Conservation (phyloP, 2,888 invertebrate species). For the Coelinius sp. region DNA sequence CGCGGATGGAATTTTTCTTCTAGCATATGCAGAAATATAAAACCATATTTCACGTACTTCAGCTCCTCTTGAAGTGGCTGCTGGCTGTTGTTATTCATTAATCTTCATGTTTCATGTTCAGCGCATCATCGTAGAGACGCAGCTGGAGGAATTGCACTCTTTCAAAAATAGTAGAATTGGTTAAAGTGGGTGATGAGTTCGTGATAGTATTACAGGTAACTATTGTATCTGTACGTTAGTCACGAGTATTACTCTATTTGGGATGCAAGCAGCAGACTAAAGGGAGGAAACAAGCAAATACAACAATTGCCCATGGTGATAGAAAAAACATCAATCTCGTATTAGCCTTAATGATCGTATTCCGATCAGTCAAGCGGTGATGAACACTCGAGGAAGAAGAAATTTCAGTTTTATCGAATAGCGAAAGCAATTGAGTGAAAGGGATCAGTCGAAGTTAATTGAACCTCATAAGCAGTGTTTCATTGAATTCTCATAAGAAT, state of each 20-base stretch:
- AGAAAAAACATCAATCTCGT: background rate
- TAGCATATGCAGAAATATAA: too few relatives aligned
- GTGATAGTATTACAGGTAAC: conserved; percentile 10
- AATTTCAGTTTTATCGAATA: too few relatives aligned
- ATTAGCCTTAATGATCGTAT: background rate
- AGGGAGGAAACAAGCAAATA: background rate
- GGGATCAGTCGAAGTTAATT: too few relatives aligned
- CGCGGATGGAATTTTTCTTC: too few relatives aligned
- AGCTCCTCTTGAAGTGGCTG: too few relatives aligned
- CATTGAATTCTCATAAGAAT: too few relatives aligned
- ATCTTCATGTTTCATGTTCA: background rate
- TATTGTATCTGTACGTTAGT: background rate
- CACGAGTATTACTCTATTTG: background rate
- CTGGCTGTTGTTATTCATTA: background rate
- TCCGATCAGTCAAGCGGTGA: background rate
- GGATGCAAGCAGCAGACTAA: background rate
- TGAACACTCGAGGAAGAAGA: background rate
- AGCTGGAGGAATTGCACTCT: background rate
- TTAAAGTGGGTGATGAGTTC: conserved; percentile 8
- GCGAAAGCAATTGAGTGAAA: too few relatives aligned
- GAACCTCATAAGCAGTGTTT: too few relatives aligned
- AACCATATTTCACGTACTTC: too few relatives aligned
- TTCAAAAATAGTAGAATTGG: background rate
- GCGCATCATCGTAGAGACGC: background rate
- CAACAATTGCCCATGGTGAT: background rate